phyloP scores from a whole-genome alignment of 2,888 invertebrate genomes.

The Cataglyphis cursor region DNA sequence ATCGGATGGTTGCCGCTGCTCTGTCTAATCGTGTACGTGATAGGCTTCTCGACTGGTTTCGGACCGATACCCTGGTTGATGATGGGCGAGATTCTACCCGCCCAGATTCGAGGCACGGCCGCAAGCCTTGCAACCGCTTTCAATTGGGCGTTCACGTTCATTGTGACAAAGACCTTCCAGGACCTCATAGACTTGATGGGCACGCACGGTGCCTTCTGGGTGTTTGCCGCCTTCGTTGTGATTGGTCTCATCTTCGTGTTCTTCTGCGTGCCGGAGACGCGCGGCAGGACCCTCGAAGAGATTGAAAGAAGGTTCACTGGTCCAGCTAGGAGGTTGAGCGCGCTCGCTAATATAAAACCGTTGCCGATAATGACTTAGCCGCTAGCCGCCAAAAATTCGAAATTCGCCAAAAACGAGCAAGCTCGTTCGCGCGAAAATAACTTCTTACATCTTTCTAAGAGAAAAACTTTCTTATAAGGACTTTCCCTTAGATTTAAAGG shows the following conservation, averaged over 20 bases:
- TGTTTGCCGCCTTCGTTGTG: conserved; percentile 92
- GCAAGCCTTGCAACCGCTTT: conserved; percentile 96
- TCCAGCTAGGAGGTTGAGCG: conserved; percentile 90
- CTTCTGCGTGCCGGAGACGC: conserved; percentile 96
- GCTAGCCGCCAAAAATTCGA: conserved; percentile 74
- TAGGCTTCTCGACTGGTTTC: conserved; percentile 95
- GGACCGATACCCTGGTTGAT: conserved; percentile 95
- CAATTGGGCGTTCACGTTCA: conserved; percentile 96
- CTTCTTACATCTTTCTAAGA: conserved; percentile 2
- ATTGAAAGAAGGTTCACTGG: conserved; percentile 94
- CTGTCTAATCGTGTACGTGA: conserved; percentile 94
- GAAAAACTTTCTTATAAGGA: conserved; percentile 1
- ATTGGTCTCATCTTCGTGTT: conserved; percentile 93
- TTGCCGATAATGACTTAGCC: conserved; percentile 89
- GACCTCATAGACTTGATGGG: conserved; percentile 90
- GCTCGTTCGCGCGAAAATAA: neutral
- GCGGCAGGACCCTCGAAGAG: conserved; percentile 96
- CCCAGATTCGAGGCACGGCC: conserved; percentile 95
- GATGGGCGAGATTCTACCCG: conserved; percentile 97
- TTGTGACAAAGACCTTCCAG: conserved; percentile 95
- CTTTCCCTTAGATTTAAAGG: conserved; percentile 19
- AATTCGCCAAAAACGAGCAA: neutral
- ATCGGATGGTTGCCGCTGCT: conserved; percentile 93
- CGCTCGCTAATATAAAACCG: conserved; percentile 95
- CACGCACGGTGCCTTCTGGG: conserved; percentile 92